A percentile compares a stretch with the other conserved stretches of the same genome.
These are phyloP conservation scores for Heteromormyrus szaboi DNA, from an alignment of 2,797 vertebrate genomes.

Conservation along the genomic window DNA sequence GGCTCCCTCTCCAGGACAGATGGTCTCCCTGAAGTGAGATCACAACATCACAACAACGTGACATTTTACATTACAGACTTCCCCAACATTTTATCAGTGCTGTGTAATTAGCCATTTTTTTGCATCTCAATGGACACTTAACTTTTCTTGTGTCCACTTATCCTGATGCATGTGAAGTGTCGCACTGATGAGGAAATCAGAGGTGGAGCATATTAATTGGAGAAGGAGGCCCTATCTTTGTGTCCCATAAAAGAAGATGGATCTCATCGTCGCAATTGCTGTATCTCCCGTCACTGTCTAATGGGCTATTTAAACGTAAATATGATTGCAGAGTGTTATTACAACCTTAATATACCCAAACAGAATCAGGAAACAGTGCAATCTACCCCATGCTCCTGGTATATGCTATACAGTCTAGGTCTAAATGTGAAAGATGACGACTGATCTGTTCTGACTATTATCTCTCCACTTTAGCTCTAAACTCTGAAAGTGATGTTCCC, in stretches of 20 bases:
- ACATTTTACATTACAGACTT: constrained; percentile 59
- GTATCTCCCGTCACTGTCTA: background rate
- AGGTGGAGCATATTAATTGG: constrained; percentile 58
- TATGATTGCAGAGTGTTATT: background rate
- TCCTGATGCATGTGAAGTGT: constrained; percentile 57
- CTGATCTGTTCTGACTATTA: background rate
- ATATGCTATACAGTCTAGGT: background rate
- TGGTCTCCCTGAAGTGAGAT: constrained; percentile 60
- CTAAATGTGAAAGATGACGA: background rate
- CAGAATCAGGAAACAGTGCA: background rate
- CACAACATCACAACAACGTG: constrained; percentile 45
- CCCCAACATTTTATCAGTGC: constrained; percentile 66
- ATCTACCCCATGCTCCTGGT: background rate
- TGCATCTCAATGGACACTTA: constrained; percentile 69
- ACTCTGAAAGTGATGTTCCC: background rate
- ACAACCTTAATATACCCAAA: background rate
- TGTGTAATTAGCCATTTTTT: constrained; percentile 66
- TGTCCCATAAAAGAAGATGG: background rate
- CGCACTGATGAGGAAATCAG: constrained; percentile 64
- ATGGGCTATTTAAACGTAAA: background rate
- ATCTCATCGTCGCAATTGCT: background rate
- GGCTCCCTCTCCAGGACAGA: constrained; percentile 35
- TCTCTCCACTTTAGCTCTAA: background rate
- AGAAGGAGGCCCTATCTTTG: background rate
- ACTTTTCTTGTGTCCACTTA: constrained; percentile 52